Percentiles rank a stretch among this genome's conserved stretches.
phyloP scores from a whole-genome alignment of 92 coral and sea anemone species.

The Epizoanthus stellaris region DNA sequence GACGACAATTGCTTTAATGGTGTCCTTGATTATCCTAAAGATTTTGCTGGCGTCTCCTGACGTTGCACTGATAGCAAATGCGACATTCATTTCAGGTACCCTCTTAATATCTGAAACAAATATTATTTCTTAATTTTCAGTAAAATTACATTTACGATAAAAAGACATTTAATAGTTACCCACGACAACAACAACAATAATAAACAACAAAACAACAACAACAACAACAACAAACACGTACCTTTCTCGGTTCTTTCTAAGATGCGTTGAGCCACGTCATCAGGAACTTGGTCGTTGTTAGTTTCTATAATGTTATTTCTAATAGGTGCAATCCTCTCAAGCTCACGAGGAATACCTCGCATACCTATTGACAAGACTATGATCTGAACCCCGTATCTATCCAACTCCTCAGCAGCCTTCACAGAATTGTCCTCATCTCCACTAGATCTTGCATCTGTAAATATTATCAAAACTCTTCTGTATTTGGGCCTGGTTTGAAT shows the following conservation, averaged over 20 bases:
- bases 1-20: constrained; percentile 72
- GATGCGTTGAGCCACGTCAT: constrained; percentile 13
- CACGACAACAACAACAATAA: no score
- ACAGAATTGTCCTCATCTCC: constrained; percentile 17
- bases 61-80: constrained; percentile 84
- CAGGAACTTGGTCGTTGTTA: constrained; percentile 1
- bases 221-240: neutral
- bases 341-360: neutral
- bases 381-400: constrained; percentile 18
- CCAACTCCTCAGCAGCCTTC: constrained; percentile 5
- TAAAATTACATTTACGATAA: no score
- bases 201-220: no score
- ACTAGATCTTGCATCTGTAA: constrained; percentile 64
- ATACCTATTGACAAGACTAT: constrained; percentile 14
- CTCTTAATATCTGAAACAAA: constrained; percentile 60
- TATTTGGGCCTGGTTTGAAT: constrained; percentile 66
- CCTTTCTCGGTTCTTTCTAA: constrained; percentile 22
- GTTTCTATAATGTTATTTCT: constrained; percentile 7
- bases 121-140: neutral
- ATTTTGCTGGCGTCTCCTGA: constrained; percentile 47
- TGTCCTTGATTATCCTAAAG: constrained; percentile 73
- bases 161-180: no score
- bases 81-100: constrained; percentile 75
- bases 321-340: constrained; percentile 4
- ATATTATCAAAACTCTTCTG: constrained; percentile 75